Base-by-base conservation (phyloP, 2,797 vertebrate genomes). In the Neosalanx taihuensis region DNA sequence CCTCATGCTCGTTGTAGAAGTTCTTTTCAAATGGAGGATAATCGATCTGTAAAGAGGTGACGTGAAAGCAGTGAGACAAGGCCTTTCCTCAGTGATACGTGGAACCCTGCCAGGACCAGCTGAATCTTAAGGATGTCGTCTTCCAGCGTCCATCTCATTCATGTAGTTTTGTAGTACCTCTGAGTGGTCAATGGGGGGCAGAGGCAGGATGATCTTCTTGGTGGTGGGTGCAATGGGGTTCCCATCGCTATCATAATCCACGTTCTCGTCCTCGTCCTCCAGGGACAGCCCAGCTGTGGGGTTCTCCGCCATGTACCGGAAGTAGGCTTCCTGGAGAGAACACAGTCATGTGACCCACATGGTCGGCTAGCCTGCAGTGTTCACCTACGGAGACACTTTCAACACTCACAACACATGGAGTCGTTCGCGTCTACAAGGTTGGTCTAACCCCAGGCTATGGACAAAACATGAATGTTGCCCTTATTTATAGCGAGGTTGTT, bases 281-380 rank as follows among this genome's bases (percentile, higher is more conserved):
- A 85, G 94, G 74, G 94, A 93, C 84, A 99, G 92, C 33, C 98
- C 97, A 46, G 97, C 97, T 66, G 95, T 99, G 79, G 98, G 98
- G 86, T 99, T 99, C 91, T 99, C 98, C 63, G 96, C 97, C 98
- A 99, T 99, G 90, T 97, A 99, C 76, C 97, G 95, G 86, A 99
- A 99, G 85, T 99, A 99, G 69, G 98, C 97, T 93, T 99, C 98
- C 97, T 99, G 94, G 91, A 96, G 91, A 92, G 89, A 92, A 81
- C 81, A 91, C 69, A 46, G n/a, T 35, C 12, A 66, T 76, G 83
- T 91, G 49, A 87, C 79, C 73, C 81, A 62, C 49, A 20, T 33
- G 79, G 51, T 41, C 5, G 0, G 65, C 20, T 3, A 67, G 66
- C 59, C 58, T 6, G 4, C 67, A 79, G 72, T 66, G n/a, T 66